Evolutionary conservation across 2,797 vertebrate genomes (phyloP), one percentile per base, ranked within the genome.

Genomic region (Brachymystax lenok): DNA sequence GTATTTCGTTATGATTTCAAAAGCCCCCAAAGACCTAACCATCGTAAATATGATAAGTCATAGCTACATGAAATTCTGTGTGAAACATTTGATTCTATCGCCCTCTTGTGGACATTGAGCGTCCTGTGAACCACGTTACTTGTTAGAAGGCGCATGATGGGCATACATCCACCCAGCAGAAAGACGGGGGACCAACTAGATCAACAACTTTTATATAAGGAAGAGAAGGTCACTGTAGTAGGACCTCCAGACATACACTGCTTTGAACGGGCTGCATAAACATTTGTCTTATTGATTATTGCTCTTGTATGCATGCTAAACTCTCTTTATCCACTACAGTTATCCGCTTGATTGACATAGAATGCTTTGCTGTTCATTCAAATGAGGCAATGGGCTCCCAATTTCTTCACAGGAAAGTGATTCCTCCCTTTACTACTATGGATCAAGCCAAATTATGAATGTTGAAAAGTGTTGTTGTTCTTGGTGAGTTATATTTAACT

Each of bases 31-130:
- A 33, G 8, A 46, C 21, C 21, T 63, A 27, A 24, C 59, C 59
- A 24, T 12, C 4, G 10, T 3, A 17, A 63, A 8, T 59, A n/a
- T 2, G 4, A 54, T 54, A 19, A 63, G 21, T 59, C n/a, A 59
- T 19, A 61, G 19, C 56, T 24, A 21, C 10, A 24, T 61, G 6
- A 24, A 46, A 46, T 21, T 10, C 3, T 21, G 59, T 24, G 59
- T 21, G 21, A 21, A n/a, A 63, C 59, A 63, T 63, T 63, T 12
- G 59, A 75, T 69, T 61, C 68, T 80, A 74, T 4, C 76, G 71
- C 81, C 87, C 87, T 78, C 89, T 83, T 71, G 85, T 86, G 88
- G 87, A 67, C 59, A 59, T 21, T 59, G 56, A 59, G 19, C 19
- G 24, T 24, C 12, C 3, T 27, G 59, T 13, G n/a, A 61, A 19